Percentiles rank a stretch among this genome's conserved stretches.
Evolutionary conservation across 1,140 invertebrate genomes (phyloP).

Genomic region (Psilanteris sp.): DNA sequence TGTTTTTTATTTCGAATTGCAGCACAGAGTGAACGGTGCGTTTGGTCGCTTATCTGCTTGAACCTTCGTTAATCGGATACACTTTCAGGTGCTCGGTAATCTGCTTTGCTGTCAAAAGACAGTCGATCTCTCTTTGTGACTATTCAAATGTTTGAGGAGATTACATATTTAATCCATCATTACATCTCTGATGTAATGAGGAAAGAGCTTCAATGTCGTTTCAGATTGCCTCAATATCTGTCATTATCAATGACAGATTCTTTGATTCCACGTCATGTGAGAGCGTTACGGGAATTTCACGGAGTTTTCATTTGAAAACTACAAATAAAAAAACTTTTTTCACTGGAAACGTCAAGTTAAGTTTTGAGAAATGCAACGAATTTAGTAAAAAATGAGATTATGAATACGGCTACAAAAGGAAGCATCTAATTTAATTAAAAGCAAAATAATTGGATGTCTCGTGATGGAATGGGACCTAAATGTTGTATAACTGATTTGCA

Average conservation of each 20-base stretch:
- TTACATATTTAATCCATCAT: slow-evolving; percentile 60
- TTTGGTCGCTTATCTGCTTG: slow-evolving; percentile 21
- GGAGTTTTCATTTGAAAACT: slow-evolving; percentile 11
- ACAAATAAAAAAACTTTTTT: slow-evolving; percentile 2
- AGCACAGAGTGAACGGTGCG: slow-evolving; percentile 23
- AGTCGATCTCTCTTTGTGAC: slow-evolving; percentile 50
- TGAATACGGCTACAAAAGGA: slow-evolving; percentile 19
- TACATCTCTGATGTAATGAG: slow-evolving; percentile 50
- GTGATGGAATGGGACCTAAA: slow-evolving; percentile 13
- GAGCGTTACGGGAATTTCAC: slow-evolving; percentile 11
- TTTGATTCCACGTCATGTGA: slow-evolving; percentile 29
- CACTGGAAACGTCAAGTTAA: neutral
- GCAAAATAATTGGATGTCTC: slow-evolving; percentile 45
- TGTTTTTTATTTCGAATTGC: slow-evolving; percentile 26
- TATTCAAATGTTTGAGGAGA: slow-evolving; percentile 48
- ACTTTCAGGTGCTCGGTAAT: slow-evolving; percentile 39
- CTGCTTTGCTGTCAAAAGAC: slow-evolving; percentile 45
- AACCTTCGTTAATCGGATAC: slow-evolving; percentile 51
- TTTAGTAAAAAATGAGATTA: slow-evolving; percentile 24
- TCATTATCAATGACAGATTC: slow-evolving; percentile 47
- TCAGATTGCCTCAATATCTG: slow-evolving; percentile 1
- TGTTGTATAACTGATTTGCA: slow-evolving; percentile 25
- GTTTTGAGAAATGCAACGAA: slow-evolving; percentile 14
- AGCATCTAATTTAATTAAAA: slow-evolving; percentile 47
- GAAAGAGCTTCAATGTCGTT: slow-evolving; percentile 9